Conservation (phyloP, 2,113 vertebrate species). For the Ptilonorhynchus violaceus region DNA sequence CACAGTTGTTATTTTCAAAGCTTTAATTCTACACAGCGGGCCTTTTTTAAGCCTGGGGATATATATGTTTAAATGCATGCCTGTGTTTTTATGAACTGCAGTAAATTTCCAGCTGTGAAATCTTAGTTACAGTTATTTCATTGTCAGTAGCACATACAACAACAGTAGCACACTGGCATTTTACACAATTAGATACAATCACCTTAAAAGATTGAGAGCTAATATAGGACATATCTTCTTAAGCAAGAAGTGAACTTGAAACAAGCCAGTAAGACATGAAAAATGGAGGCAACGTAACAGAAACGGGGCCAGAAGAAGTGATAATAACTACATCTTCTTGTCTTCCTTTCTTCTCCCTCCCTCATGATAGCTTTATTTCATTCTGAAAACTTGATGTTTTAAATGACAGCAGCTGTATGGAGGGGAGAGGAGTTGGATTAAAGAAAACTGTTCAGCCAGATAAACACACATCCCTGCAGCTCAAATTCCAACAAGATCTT, state of each 20-base stretch:
- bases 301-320: background rate
- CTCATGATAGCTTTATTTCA: background rate
- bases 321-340: background rate
- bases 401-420: background rate
- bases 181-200: background rate
- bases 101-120: background rate
- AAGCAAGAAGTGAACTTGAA: background rate
- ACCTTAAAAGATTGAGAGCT: background rate
- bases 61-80: background rate
- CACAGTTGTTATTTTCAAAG: background rate
- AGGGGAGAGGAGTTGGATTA: background rate
- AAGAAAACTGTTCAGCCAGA: background rate
- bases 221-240: background rate
- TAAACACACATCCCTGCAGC: background rate
- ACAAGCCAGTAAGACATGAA: background rate
- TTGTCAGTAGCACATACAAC: background rate
- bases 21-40: background rate
- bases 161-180: background rate
- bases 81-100: background rate
- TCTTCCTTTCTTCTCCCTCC: background rate
- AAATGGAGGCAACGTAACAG: background rate
- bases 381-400: background rate
- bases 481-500: background rate
- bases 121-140: background rate
- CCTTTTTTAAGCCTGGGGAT: background rate